Conservation (phyloP, 2,113 vertebrate genomes). For the Nibea coibor region DNA sequence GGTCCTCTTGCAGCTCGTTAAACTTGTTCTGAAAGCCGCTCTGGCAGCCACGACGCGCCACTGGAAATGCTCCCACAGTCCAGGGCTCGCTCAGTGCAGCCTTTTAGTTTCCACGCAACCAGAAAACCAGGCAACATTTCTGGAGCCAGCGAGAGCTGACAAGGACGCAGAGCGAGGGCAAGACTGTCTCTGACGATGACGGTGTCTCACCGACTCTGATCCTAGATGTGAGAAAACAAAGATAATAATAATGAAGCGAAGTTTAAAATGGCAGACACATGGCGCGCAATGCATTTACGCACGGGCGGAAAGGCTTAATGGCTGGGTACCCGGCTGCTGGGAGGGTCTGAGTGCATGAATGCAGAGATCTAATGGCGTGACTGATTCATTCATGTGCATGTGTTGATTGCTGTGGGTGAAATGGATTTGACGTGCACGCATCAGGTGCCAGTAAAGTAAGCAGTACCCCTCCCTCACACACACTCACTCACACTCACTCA, state of each 20-base stretch:
- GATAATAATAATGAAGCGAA: neutral
- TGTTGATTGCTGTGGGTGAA: slow-evolving; percentile 38
- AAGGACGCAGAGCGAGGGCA: slow-evolving; percentile 24
- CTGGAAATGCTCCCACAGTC: slow-evolving; percentile 56
- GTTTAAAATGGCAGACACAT: slow-evolving; percentile 24
- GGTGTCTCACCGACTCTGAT: slow-evolving; percentile 24
- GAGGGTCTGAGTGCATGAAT: neutral
- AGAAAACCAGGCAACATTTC: slow-evolving; percentile 55
- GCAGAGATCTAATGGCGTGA: neutral
- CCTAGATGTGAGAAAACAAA: neutral
- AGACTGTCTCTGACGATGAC: slow-evolving; percentile 10
- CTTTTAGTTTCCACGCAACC: slow-evolving; percentile 80
- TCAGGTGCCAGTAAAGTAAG: slow-evolving; percentile 59
- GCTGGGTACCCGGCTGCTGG: neutral
- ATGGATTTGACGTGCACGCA: slow-evolving; percentile 33
- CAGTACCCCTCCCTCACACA: neutral
- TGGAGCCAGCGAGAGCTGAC: slow-evolving; percentile 32
- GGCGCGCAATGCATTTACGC: slow-evolving; percentile 54
- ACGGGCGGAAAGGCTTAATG: neutral
- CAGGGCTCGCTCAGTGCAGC: slow-evolving; percentile 43
- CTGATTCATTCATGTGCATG: slow-evolving; percentile 27
- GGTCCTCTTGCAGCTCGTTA: slow-evolving; percentile 30
- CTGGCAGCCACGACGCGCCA: slow-evolving; percentile 42
- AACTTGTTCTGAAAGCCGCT: slow-evolving; percentile 58
- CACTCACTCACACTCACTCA: neutral